Percentiles rank a stretch among this genome's conserved stretches.
These are phyloP conservation scores for Morpho helenor DNA, from an alignment of 2,888 invertebrate species.

Conservation along the genomic window DNA sequence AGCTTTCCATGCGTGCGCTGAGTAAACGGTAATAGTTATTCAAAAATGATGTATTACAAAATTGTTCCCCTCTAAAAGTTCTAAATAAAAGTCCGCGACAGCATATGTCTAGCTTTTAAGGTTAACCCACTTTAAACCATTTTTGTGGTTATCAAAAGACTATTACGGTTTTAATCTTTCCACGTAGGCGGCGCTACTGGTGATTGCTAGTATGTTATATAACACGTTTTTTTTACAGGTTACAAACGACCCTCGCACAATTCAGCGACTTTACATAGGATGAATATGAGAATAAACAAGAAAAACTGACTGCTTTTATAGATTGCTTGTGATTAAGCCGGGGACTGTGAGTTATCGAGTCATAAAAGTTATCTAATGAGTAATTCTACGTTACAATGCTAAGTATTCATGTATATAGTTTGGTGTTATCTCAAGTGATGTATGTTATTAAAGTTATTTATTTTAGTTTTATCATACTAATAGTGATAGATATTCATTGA, in stretches of 20 bases:
- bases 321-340: slow-evolving; percentile 44
- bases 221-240: slow-evolving; percentile 77
- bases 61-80: no score
- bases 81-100: no score
- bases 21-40: no score
- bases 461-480: slow-evolving; percentile 50
- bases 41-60: no score
- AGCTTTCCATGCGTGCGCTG: no score
- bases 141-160: no score
- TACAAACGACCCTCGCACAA: slow-evolving; percentile 90
- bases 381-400: slow-evolving; percentile 27
- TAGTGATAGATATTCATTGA: slow-evolving; percentile 19
- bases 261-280: slow-evolving; percentile 82
- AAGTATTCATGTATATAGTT: slow-evolving; percentile 48
- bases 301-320: slow-evolving; percentile 36
- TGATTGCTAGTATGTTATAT: no score
- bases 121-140: no score
- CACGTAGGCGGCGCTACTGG: no score
- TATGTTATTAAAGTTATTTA: slow-evolving; percentile 48
- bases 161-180: no score
- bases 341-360: slow-evolving; percentile 58
- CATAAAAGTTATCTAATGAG: slow-evolving; percentile 38
- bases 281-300: slow-evolving; percentile 25
- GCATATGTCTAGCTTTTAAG: no score
- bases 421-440: slow-evolving; percentile 43